A percentile compares a stretch with the other conserved stretches of the same genome.
These are phyloP conservation scores for Cyprinodon variegatus DNA, from an alignment of 2,113 vertebrate genomes.

Conservation along the genomic window DNA sequence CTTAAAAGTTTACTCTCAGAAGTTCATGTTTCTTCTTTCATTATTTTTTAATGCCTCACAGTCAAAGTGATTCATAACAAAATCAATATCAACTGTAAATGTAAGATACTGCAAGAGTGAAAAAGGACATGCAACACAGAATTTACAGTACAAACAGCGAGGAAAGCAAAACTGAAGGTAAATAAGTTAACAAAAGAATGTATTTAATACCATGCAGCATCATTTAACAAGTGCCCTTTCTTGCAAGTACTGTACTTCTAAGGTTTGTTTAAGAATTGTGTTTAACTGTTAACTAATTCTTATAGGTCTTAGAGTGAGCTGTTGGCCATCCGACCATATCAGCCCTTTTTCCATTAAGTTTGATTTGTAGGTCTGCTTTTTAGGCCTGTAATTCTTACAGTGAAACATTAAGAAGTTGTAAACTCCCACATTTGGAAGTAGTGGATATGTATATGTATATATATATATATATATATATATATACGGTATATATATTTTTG, in stretches of 20 bases:
- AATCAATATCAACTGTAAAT: background rate
- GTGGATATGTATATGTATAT: background rate
- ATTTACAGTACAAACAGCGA: background rate
- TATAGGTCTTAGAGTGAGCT: conserved; percentile 14
- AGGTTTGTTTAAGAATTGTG: no score
- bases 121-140: background rate
- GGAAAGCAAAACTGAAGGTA: background rate
- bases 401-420: background rate
- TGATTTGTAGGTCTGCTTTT: conserved; percentile 6
- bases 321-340: conserved; percentile 3
- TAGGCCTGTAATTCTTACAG: background rate
- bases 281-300: no score
- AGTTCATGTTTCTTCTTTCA: no score
- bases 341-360: background rate
- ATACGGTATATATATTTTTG: background rate
- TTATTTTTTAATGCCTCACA: no score
- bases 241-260: no score
- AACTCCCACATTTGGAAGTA: conserved; percentile 4
- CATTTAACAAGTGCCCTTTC: background rate
- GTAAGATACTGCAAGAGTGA: background rate
- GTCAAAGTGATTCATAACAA: background rate
- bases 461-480: no score
- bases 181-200: background rate
- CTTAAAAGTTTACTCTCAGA: no score
- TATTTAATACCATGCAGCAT: background rate